A percentile compares a stretch with the other conserved stretches of the same genome.
Evolutionary conservation across 35 echinoderm and acorn worm genomes (phyloP).

Genomic region (Acanthaster planci): DNA sequence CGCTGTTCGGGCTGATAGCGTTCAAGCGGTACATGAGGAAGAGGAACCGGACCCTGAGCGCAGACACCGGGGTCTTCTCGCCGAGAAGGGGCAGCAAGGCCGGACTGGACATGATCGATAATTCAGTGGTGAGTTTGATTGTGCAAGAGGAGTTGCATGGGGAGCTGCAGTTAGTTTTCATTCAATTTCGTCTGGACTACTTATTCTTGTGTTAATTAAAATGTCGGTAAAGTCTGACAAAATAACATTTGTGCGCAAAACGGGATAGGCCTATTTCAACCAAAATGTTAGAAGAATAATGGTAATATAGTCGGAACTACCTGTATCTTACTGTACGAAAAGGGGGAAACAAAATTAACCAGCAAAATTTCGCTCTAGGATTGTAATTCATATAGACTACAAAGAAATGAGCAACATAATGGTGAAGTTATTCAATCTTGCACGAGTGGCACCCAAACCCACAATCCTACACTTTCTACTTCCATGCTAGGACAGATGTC

Average conservation of each 20-base stretch:
- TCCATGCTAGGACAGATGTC: too few species aligned
- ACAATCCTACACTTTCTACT: too few species aligned
- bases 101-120: conserved; percentile 75
- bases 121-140: conserved; percentile 32
- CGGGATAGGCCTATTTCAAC: neutral
- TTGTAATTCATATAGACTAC: too few species aligned
- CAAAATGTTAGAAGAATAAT: neutral
- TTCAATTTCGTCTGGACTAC: neutral
- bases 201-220: neutral
- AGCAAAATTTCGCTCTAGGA: too few species aligned
- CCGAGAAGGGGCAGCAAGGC: conserved; percentile 79
- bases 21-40: conserved; percentile 56
- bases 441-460: too few species aligned
- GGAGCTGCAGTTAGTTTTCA: too few species aligned
- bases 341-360: too few species aligned
- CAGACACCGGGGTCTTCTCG: conserved; percentile 67
- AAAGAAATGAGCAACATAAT: too few species aligned
- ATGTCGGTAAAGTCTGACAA: neutral
- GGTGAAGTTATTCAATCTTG: too few species aligned
- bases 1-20: conserved; percentile 34
- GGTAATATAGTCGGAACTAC: neutral
- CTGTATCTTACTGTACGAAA: too few species aligned
- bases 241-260: neutral
- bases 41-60: conserved; percentile 67
- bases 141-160: too few species aligned